Base-by-base conservation (phyloP, 2,797 vertebrate genomes). In the Parotocinclus haroldoi region DNA sequence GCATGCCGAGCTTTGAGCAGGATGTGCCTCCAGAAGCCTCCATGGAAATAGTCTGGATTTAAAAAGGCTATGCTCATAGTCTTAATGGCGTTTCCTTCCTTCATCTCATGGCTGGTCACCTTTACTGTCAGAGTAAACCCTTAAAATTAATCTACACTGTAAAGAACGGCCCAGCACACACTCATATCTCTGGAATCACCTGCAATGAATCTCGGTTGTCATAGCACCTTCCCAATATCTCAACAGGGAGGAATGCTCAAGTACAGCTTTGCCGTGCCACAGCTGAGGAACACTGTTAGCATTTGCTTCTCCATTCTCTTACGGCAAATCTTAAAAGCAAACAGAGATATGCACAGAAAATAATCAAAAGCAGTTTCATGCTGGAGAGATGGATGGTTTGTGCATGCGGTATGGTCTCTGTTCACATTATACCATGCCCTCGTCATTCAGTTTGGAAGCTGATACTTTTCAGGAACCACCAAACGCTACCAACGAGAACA, bases 141-240 rank as follows among this genome's bases (percentile, higher is more conserved):
- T 74, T 69, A 72, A 77, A 76, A 81, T 76, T 68, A 78, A 79
- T 77, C 71, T 73, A 68, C 56, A 69, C 70, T 74, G 74, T 79
- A 77, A 77, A 80, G 69, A 80, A 77, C 72, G 74, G 74, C 68
- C 59, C 53, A 58, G 58, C 68, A 73, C 65, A 73, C 63, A 45
- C 72, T 71, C 66, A 71, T 77, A 78, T 79, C 77, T 76, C 60
- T 58, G 46, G 56, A 66, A 79, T 80, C 72, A 60, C 66, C 68
- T 76, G 66, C 75, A 74, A 77, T 83, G 69, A 79, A 81, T 81
- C 76, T 78, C 63, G 54, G 80, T 79, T 82, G 80, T 83, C 76
- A 77, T 78, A 78, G 74, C 79, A 79, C 76, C 78, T 75, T 74
- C 75, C 69, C 73, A 77, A 74, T 68, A 72, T 74, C 71, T 68